Conservation (phyloP, 2,797 vertebrate genomes). For the Cygnus olor region DNA sequence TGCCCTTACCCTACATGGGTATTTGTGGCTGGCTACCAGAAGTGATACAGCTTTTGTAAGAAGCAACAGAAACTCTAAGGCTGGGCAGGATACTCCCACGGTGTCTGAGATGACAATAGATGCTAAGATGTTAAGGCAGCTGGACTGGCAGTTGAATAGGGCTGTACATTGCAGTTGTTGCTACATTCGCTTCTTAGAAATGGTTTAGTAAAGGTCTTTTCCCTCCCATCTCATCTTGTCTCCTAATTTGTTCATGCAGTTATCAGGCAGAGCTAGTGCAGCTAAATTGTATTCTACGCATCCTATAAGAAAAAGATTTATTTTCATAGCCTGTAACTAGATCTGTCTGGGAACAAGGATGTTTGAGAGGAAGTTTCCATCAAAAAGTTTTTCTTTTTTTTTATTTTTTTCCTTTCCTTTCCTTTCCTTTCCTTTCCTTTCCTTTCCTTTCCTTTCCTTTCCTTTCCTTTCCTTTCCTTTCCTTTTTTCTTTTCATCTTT, state of each 20-base stretch:
- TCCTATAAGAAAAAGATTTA: background rate
- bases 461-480: too few relatives aligned
- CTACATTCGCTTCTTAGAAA: background rate
- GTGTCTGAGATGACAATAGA: background rate
- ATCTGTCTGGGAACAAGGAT: constrained; percentile 25
- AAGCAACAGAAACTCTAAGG: constrained; percentile 5
- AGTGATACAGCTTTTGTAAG: background rate
- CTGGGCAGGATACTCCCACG: background rate
- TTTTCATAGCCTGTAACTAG: constrained; percentile 36
- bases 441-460: background rate
- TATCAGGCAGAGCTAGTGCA: background rate
- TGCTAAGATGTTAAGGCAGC: background rate
- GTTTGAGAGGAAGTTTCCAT: background rate
- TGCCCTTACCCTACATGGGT: background rate
- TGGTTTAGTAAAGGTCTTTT: background rate
- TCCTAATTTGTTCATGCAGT: background rate
- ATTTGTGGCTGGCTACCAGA: background rate
- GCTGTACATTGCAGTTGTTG: background rate
- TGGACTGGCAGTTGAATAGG: background rate
- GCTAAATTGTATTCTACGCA: background rate
- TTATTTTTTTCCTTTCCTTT: background rate
- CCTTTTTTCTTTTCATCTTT: too few relatives aligned
- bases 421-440: background rate
- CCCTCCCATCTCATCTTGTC: background rate
- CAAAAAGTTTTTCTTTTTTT: background rate